These are phyloP conservation scores for Lacanobia oleracea DNA, from an alignment of 2,888 invertebrate species.

Conservation along the genomic window DNA sequence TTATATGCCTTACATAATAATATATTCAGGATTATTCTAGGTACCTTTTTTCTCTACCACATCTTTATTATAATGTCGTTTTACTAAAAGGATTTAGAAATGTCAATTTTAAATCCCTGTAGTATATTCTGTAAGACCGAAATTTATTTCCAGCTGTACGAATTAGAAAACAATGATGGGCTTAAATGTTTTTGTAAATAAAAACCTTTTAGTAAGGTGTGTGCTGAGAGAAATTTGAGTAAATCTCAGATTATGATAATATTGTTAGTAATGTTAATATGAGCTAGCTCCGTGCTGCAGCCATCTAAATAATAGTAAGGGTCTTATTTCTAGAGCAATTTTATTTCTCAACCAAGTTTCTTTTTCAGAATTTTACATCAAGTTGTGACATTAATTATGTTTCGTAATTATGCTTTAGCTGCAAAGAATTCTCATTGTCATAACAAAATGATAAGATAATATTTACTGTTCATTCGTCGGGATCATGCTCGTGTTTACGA, in stretches of 20 bases:
- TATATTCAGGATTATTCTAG: constrained; percentile 26
- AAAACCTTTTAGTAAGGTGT: constrained; percentile 29
- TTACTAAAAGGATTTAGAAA: constrained; percentile 44
- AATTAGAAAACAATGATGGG: constrained; percentile 25
- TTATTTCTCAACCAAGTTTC: background rate
- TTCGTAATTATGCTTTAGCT: constrained; percentile 7
- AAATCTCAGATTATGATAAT: background rate
- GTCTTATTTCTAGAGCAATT: background rate
- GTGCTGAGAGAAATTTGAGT: constrained; percentile 4
- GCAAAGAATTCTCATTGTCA: constrained; percentile 14
- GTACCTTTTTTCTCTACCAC: constrained; percentile 10
- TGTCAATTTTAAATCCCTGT: constrained; percentile 25
- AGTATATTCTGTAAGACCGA: constrained; percentile 21
- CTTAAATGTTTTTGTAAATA: constrained; percentile 7
- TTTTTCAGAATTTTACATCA: background rate
- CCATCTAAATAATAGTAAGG: constrained; percentile 8
- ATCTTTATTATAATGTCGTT: constrained; percentile 41
- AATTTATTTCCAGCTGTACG: constrained; percentile 21
- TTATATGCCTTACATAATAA: constrained; percentile 3
- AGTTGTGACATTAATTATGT: constrained; percentile 22
- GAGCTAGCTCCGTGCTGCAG: background rate
- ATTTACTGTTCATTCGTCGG: constrained; percentile 38
- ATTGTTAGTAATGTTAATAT: background rate
- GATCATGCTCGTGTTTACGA: constrained; percentile 48
- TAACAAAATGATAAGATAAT: constrained; percentile 42